Evolutionary conservation across 2,888 invertebrate genomes (phyloP), one percentile per base, ranked within the genome.

Genomic region (Trichogramma dendrolimi): DNA sequence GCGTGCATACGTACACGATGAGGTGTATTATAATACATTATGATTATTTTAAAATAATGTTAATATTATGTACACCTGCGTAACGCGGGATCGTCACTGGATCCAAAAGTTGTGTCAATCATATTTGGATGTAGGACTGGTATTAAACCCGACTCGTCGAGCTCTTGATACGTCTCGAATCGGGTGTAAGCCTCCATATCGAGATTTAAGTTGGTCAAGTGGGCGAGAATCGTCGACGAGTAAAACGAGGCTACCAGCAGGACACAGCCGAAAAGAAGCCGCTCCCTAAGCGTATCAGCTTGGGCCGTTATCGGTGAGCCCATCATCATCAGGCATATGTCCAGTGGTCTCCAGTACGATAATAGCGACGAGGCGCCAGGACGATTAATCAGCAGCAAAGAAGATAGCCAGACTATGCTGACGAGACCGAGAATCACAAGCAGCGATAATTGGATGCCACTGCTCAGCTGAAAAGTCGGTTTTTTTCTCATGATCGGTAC

Each of bases 161-260:
- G 27, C 5, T 63, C 61, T 14, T 59, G 14, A 1, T 52, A 57
- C 4, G 8, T 58, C 1, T 38, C 10, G 7, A 65, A 59, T 6
- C 52, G 6, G 6, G 14, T 7, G 5, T 8, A 48, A 4, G 42
- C 6, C 1, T 1, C 7, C 1, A 10, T 38, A n/a, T 52, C 46
- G 1, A 57, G 2, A 39, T 55, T 56, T 6, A 58, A 10, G 7
- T 42, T 55, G 4, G 59, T 61, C 4, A 65, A 8, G 5, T 55
- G 50, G 4, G 54, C 56, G 7, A 60, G 50, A 4, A 63, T 27
- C 6, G 7, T 58, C 1, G 65, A 54, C 4, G 61, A 57, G 49
- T 61, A 61, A 14, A 61, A 48, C 5, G 58, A 5, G 4, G 61
- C 53, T 4, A 61, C 41, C 0, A 58, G 11, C 6, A 57, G 7